Conservation (phyloP, 1,140 invertebrate genomes). For the Drosophila cardini region DNA sequence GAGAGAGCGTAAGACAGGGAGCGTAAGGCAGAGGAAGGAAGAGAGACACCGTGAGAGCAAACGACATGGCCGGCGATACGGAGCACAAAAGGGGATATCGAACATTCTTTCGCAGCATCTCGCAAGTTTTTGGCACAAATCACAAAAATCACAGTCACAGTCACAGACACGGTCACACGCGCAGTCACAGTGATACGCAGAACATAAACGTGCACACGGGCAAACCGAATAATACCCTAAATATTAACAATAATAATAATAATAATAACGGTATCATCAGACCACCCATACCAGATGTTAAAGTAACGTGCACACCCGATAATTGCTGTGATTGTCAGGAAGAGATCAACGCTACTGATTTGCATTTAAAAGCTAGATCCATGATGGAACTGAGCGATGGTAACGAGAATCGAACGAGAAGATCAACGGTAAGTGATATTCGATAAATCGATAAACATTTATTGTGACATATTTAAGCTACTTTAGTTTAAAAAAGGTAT, state of each 20-base stretch:
- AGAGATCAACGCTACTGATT: conserved; percentile 1
- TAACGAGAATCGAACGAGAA: background rate
- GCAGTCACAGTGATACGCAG: conserved; percentile 23
- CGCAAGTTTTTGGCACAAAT: conserved; percentile 70
- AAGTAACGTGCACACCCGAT: background rate
- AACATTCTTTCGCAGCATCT: conserved; percentile 75
- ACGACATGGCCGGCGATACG: conserved; percentile 62
- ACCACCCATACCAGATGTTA: background rate
- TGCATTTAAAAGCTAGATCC: conserved; percentile 53
- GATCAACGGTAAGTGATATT: conserved; percentile 28
- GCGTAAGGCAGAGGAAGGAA: too few species aligned
- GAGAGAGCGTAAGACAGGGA: background rate
- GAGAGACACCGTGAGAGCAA: background rate
- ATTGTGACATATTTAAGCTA: too few species aligned
- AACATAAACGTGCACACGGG: conserved; percentile 9
- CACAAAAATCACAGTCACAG: conserved; percentile 3
- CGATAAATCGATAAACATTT: background rate
- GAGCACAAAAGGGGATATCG: conserved; percentile 71
- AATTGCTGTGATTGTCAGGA: conserved; percentile 24
- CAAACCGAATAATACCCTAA: conserved; percentile 6
- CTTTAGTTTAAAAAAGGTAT: too few species aligned
- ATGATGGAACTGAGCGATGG: conserved; percentile 51
- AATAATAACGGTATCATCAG: conserved; percentile 12
- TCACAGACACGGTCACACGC: conserved; percentile 24
- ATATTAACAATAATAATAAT: conserved; percentile 28